These are phyloP conservation scores for Margaritifera margaritifera DNA, from an alignment of 2,888 invertebrate species.

Conservation along the genomic window DNA sequence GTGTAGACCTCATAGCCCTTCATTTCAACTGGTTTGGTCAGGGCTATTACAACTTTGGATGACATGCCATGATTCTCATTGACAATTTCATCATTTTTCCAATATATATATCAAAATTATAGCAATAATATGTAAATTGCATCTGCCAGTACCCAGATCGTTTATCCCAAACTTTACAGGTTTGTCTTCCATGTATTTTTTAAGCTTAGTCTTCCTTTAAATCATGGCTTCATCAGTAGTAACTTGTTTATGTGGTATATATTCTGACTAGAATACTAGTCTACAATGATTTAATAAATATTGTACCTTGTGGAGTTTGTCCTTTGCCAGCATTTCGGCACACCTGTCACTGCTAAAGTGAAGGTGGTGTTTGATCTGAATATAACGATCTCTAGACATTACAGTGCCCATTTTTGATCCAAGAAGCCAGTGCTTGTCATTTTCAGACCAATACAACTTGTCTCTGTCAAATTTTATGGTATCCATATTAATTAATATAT, in stretches of 20 bases:
- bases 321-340: too few species aligned
- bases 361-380: too few species aligned
- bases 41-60: slow-evolving; percentile 16
- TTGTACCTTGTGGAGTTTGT: too few species aligned
- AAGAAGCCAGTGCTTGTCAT: too few species aligned
- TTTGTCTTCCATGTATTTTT: slow-evolving; percentile 16
- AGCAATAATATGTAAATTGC: slow-evolving; percentile 3
- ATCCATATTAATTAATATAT: too few species aligned
- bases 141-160: slow-evolving; percentile 4
- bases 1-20: slow-evolving; percentile 16
- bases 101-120: slow-evolving; percentile 20
- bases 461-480: too few species aligned
- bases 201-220: too few species aligned
- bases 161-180: slow-evolving; percentile 14
- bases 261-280: neutral
- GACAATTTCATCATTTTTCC: slow-evolving; percentile 7
- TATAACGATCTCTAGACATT: too few species aligned
- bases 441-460: too few species aligned
- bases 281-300: too few species aligned
- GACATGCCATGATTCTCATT: slow-evolving; percentile 10
- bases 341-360: too few species aligned
- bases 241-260: neutral
- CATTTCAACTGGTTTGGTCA: slow-evolving; percentile 6
- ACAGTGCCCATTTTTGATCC: too few species aligned
- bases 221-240: neutral